phyloP scores from a whole-genome alignment of 2,113 vertebrate species.

The Vulpes vulpes region DNA sequence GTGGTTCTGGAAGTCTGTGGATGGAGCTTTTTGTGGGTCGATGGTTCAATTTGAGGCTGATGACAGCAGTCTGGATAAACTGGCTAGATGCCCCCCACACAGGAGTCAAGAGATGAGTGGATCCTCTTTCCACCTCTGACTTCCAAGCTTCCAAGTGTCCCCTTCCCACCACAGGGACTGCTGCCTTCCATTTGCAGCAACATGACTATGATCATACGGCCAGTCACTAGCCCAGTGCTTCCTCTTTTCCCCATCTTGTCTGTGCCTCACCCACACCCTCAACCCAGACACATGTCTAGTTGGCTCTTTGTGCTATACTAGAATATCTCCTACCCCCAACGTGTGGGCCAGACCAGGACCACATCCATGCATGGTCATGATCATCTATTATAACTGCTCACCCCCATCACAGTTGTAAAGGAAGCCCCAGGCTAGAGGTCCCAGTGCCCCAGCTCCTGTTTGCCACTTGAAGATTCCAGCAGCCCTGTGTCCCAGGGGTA shows the following conservation, averaged over 20 bases:
- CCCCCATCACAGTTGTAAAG: background rate
- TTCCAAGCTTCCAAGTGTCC: background rate
- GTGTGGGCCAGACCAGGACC: background rate
- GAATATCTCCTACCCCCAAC: background rate
- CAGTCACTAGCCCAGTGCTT: background rate
- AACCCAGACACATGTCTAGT: background rate
- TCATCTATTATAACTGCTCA: background rate
- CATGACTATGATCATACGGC: no score
- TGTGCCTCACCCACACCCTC: background rate
- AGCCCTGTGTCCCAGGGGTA: background rate
- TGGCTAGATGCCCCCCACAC: background rate
- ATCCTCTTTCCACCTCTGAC: background rate
- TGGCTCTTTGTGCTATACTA: no score
- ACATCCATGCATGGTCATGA: background rate
- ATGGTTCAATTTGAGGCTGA: background rate
- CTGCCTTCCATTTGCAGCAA: background rate
- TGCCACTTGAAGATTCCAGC: background rate
- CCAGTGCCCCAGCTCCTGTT: background rate
- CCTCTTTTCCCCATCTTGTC: background rate
- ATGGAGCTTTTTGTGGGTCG: background rate
- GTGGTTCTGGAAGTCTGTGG: background rate
- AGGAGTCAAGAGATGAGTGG: background rate
- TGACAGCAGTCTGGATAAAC: background rate
- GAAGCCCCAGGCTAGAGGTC: background rate
- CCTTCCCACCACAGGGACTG: background rate